A percentile compares a stretch with the other conserved stretches of the same genome.
phyloP scores from a whole-genome alignment of 2,888 invertebrate genomes.

The Pemphredon lugubris region DNA sequence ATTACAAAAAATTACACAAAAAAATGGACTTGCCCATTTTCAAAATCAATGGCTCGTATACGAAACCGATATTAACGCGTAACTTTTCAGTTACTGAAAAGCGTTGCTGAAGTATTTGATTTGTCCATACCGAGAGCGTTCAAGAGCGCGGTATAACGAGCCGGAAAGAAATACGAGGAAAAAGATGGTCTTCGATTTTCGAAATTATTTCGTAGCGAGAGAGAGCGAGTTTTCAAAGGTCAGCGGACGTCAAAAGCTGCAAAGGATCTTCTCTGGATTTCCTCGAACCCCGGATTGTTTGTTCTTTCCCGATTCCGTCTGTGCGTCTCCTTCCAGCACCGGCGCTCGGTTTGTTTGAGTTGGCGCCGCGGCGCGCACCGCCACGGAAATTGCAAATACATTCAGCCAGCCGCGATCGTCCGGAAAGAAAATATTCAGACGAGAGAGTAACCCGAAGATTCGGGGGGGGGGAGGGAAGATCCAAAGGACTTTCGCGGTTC shows the following conservation, averaged over 20 bases:
- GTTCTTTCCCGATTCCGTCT: conserved; percentile 44
- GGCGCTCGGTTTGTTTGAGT: conserved; percentile 66
- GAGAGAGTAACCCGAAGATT: not conserved
- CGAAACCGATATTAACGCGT: too few relatives aligned
- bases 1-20: too few relatives aligned
- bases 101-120: too few relatives aligned
- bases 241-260: conserved; percentile 6
- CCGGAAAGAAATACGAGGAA: not conserved
- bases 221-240: not conserved
- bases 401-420: conserved; percentile 25
- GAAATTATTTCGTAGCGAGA: not conserved
- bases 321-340: conserved; percentile 36
- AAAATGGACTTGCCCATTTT: too few relatives aligned
- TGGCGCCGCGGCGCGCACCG: conserved; percentile 54
- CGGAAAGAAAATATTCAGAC: conserved; percentile 50
- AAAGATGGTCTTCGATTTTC: not conserved
- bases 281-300: conserved; percentile 49
- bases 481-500: not conserved
- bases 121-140: too few relatives aligned
- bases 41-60: too few relatives aligned
- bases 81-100: too few relatives aligned
- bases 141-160: not conserved
- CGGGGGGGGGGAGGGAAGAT: not conserved
- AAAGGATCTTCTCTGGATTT: conserved; percentile 36
- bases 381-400: conserved; percentile 46